A percentile compares a stretch with the other conserved stretches of the same genome.
These are phyloP conservation scores for Coelogynopora nodosa DNA, from an alignment of 2,888 invertebrate species.

Conservation along the genomic window DNA sequence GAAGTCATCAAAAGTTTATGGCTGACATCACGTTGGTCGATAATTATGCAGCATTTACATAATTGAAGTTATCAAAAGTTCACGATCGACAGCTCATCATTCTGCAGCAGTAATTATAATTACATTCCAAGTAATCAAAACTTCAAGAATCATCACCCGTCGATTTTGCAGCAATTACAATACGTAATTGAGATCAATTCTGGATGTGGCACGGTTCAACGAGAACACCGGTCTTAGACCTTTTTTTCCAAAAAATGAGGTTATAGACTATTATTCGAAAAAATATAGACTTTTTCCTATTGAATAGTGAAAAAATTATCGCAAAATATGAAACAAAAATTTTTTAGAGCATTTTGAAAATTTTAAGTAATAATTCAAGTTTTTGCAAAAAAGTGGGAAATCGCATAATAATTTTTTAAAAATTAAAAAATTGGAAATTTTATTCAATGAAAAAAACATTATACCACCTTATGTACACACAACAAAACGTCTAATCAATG, in stretches of 20 bases:
- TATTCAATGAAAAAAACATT: too few relatives aligned
- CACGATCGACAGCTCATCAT: too few relatives aligned
- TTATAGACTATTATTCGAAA: not conserved
- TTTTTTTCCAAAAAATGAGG: not conserved
- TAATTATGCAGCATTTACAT: too few relatives aligned
- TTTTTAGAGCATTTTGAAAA: not conserved
- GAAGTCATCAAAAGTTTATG: too few relatives aligned
- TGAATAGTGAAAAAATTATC: not conserved
- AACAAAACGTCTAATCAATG: too few relatives aligned
- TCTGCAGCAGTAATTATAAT: too few relatives aligned
- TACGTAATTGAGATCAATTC: slow-evolving; percentile 49
- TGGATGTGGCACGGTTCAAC: not conserved
- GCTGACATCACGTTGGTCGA: too few relatives aligned
- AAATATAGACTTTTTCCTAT: not conserved
- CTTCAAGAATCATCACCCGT: too few relatives aligned
- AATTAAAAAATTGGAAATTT: too few relatives aligned
- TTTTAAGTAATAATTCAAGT: not conserved
- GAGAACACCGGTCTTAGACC: not conserved
- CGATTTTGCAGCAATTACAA: not conserved
- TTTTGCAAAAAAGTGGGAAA: not conserved
- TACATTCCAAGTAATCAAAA: too few relatives aligned
- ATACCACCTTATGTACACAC: too few relatives aligned
- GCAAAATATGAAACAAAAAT: not conserved
- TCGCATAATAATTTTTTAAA: not conserved
- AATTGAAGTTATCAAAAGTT: too few relatives aligned